Base-by-base conservation (phyloP, 2,113 vertebrate species). In the Pelecanoides urinatrix region DNA sequence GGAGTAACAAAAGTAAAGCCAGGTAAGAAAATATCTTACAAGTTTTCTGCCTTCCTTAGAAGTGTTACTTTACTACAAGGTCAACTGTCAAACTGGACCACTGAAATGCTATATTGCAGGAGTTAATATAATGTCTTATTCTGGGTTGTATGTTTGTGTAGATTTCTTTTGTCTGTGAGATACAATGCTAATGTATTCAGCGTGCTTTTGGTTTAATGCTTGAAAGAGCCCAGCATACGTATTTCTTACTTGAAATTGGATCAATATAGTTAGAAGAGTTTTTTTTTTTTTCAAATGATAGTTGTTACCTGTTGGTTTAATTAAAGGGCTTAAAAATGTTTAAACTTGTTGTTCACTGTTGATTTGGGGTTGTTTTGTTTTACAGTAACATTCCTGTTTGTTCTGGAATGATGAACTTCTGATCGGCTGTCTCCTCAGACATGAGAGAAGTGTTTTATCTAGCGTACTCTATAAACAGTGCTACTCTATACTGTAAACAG, bases 1-100 rank as follows among this genome's bases (percentile, higher is more conserved):
- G 99, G 99, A 71, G 99, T 99, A 88, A 99, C 99, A 56, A 99
- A 98, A 88, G 98, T 99, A 80, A 99, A 99, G 95, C 97, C 99
- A 30, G 99, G 99, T 99, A 96, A 95, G 94, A 74, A 85, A 65
- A 30, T 26, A 40, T 2, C 45, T 59, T 70, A 15, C 45, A 36
- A 25, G 11, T 90, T 44, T 73, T 52, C n/a, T 93, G 71, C 49
- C 49, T 94, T 65, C 40, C 58, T 34, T 88, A 42, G 13, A 80
- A 52, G 71, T 53, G 45, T 76, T 61, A 34, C 21, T 62, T 89
- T 87, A 79, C 40, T 71, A 42, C 16, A 71, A 86, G 66, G 29
- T 70, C n/a, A 61, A 0, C 38, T 85, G 10, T 80, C 15, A 65
- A 34, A 53, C 1, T 67, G 52, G 26, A 68, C 73, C 58, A 45